phyloP scores from a whole-genome alignment of 2,888 invertebrate species.

The Lamellibrachia satsuma region DNA sequence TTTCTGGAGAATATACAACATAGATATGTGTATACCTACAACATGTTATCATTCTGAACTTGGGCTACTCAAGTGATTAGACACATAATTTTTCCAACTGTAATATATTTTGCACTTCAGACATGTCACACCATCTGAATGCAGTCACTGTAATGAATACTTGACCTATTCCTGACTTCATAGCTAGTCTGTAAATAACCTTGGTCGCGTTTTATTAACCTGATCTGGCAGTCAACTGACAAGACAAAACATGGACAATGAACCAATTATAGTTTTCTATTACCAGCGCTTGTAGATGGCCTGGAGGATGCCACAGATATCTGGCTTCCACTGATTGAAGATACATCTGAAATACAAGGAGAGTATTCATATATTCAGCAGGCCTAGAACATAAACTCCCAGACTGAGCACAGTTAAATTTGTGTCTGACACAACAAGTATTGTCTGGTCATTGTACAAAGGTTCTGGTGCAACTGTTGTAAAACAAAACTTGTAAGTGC shows the following conservation, averaged over 20 bases:
- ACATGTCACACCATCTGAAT: not conserved
- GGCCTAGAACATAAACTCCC: not conserved
- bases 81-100: not conserved
- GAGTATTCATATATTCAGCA: not conserved
- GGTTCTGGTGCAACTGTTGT: not conserved
- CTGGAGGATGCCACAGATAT: not conserved
- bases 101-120: not conserved
- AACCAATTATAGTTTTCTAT: not conserved
- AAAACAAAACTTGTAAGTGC: not conserved
- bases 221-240: not conserved
- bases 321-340: not conserved
- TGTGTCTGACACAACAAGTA: not conserved
- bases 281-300: not conserved
- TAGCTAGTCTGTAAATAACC: not conserved
- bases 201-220: not conserved
- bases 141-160: not conserved
- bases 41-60: not conserved
- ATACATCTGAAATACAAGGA: not conserved
- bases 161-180: not conserved
- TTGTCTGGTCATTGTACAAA: not conserved
- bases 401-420: not conserved
- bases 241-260: not conserved
- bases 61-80: not conserved
- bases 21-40: not conserved
- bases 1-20: not conserved